Base-by-base conservation (phyloP, 1,140 invertebrate species). In the Microplitis mediator region DNA sequence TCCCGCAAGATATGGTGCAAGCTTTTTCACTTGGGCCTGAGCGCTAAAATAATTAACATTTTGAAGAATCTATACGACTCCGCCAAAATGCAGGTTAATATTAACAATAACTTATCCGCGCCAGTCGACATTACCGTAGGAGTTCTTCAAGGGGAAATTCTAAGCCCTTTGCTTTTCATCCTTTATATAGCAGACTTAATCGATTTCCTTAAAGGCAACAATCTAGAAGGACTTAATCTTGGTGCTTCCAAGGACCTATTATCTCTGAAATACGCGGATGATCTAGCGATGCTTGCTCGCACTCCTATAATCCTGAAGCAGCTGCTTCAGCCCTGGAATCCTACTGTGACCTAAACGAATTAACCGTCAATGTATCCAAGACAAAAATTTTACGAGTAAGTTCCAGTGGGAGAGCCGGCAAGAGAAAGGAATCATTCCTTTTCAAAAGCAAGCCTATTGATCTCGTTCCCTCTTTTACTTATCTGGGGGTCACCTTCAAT, bases 151-250 rank as follows among this genome's bases (percentile, higher is more conserved):
- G 79, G 80, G 0, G 76, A 79, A 31, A 68, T 64, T 1, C 66
- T 80, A 2, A 74, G 69, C 13, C 74, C 76, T 6, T 9, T 74
- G 2, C 13, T 78, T 8, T 81, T 80, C 64, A 66, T 69, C 2
- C 51, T 80, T 0, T 81, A 69, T 64, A 23, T 80, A 11, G 36
- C 45, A 11, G 78, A 81, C 31, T 56, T 81, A 9, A 75, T 74
- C 3, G 54, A 51, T 32, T 69, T 60, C 45, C 56, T 78, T 5
- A 51, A 56, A 16, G 45, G 36, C 8, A 54, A 71, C 4, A 34
- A 50, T 9, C n/a, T 69, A 11, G 51, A 52, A n/a, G 65, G 68
- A 50, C 34, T 76, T 5, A 56, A 67, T 11, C 54, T 76, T 4
- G 31, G 64, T 50, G 8, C 13, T 13, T 13, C 35, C 3, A 54